Evolutionary conservation across 2,113 vertebrate genomes (phyloP).

Genomic region (Phycodurus eques): DNA sequence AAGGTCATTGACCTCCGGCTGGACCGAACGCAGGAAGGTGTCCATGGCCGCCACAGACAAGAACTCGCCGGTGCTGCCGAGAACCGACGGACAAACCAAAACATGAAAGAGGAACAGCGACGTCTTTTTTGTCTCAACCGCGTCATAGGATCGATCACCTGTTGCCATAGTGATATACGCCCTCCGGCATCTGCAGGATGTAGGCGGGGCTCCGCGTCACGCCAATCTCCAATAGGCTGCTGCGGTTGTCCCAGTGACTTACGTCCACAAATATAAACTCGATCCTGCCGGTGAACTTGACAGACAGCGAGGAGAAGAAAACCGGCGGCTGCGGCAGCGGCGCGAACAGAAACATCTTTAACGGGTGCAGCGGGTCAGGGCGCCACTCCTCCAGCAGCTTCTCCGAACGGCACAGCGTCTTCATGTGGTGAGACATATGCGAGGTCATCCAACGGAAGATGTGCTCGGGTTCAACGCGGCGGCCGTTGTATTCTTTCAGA

Average conservation of each 20-base stretch:
- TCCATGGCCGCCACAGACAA: constrained; percentile 93
- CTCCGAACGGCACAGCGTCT: constrained; percentile 81
- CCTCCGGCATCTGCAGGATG: constrained; percentile 93
- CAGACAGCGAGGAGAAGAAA: constrained; percentile 92
- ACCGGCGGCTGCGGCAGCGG: constrained; percentile 88
- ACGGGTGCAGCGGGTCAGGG: constrained; percentile 78
- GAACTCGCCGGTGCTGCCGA: constrained; percentile 83
- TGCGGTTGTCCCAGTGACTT: constrained; percentile 85
- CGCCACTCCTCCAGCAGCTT: constrained; percentile 89
- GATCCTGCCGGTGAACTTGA: constrained; percentile 97
- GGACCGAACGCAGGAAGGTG: constrained; percentile 89
- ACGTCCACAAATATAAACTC: constrained; percentile 97
- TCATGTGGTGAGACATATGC: constrained; percentile 89
- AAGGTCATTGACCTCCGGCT: constrained; percentile 95
- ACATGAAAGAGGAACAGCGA: background rate
- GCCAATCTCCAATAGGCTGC: constrained; percentile 84
- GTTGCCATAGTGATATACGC: constrained; percentile 93
- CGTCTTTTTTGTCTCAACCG: too few species aligned
- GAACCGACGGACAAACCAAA: background rate
- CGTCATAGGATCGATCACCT: constrained; percentile 48
- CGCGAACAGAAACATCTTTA: constrained; percentile 95
- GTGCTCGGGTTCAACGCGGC: constrained; percentile 82
- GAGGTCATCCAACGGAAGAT: constrained; percentile 98
- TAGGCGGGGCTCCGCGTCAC: constrained; percentile 85
- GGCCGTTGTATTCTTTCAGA: constrained; percentile 90